Evolutionary conservation across 2,888 invertebrate species (phyloP), one percentile per base, ranked within the genome.

Genomic region (Mimumesa dahlbomi): DNA sequence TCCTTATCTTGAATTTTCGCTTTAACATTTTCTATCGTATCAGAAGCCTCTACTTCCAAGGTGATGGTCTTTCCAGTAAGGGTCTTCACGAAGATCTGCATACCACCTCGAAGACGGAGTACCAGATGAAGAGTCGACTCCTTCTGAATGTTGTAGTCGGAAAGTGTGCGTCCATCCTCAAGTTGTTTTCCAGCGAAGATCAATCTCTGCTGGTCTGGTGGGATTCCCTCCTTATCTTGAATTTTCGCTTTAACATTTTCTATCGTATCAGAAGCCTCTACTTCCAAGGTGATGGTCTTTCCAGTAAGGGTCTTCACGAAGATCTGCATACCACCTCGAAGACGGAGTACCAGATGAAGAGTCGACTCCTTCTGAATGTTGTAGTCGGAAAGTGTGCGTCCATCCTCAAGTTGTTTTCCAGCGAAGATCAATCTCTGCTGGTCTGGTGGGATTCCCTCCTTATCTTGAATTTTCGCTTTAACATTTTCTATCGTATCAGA

Each of bases 161-260:
- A 96, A 36, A 98, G 91, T 1, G 97, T 97, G 63, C 97, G 93
- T 7, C 96, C 97, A 93, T 98, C 98, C 91, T 98, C 97, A 85
- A 98, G 90, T 90, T 98, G 98, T 90, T 97, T 97, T 63, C 98
- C 98, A 82, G 97, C 97, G 89, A 97, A 97, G 91, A 97, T 97
- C 90, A 97, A 91, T 84, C 96, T 93, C 90, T 96, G 96, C 90
- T 96, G 95, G 90, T 96, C 95, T 84, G 94, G 94, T 75, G 95
- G 95, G 89, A 95, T 95, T 83, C 95, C 90, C 21, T 73, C 75
- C 22, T 65, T 70, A 19, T 70, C 65, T 2, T 70, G 65, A 29
- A 70, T 70, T 31, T 70, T 65, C 0, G 65, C 70, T 7, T 70
- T 70, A 0, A 70, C 70, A 40, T 70, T 70, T 5, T 70, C 65